Percentiles rank a stretch among this genome's conserved stretches.
Conservation (phyloP, 2,888 invertebrate species). For the Synergus laeviventris region DNA sequence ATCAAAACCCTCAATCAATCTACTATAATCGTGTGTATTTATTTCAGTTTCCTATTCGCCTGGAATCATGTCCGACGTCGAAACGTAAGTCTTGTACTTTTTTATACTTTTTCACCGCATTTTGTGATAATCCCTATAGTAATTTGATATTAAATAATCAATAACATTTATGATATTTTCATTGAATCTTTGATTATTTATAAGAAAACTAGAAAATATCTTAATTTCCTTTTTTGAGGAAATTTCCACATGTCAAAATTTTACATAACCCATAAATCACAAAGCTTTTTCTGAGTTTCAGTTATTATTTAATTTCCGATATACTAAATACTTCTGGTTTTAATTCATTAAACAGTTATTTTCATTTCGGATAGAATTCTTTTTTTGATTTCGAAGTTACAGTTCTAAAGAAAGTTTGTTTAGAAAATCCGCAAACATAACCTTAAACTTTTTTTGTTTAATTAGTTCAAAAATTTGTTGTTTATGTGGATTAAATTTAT, state of each 20-base stretch:
- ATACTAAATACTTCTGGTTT: not conserved
- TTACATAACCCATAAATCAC: not conserved
- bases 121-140: not conserved
- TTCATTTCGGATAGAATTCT: not conserved
- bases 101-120: constrained; percentile 1
- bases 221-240: not conserved
- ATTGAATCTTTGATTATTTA: not conserved
- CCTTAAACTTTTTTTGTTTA: too few species aligned
- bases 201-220: not conserved
- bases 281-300: not conserved
- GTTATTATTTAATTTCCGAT: not conserved
- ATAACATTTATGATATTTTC: not conserved
- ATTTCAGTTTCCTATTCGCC: constrained; percentile 56
- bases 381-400: not conserved
- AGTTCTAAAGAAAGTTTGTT: not conserved
- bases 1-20: constrained; percentile 12
- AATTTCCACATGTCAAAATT: constrained; percentile 20
- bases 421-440: not conserved
- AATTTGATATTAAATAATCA: not conserved
- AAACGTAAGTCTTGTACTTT: constrained; percentile 81
- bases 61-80: constrained; percentile 86
- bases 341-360: not conserved
- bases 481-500: too few species aligned
- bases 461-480: too few species aligned
- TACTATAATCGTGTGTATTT: constrained; percentile 61